Evolutionary conservation across 2,888 invertebrate species (phyloP).

Genomic region (Horisme vitalbata): DNA sequence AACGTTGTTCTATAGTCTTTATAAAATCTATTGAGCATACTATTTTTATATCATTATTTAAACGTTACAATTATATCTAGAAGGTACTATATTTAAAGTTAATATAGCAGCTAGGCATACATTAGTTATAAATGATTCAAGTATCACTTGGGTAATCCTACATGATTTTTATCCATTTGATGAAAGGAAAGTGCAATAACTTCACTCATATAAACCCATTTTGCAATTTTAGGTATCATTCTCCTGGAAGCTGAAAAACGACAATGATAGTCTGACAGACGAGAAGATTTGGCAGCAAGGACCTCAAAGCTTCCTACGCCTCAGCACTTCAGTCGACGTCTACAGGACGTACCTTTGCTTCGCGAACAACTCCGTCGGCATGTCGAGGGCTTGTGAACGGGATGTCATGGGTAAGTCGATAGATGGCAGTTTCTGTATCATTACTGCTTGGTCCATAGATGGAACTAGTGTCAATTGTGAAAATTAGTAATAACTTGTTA

Average conservation of each 20-base stretch:
- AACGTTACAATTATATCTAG: too few species aligned
- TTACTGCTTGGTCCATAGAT: neutral
- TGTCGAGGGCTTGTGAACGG: constrained; percentile 84
- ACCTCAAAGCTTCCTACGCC: constrained; percentile 76
- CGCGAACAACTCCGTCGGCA: constrained; percentile 92
- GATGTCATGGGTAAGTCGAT: constrained; percentile 84
- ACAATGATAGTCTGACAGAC: constrained; percentile 89
- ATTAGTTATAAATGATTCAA: too few species aligned
- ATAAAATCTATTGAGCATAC: too few species aligned
- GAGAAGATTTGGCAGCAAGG: constrained; percentile 76
- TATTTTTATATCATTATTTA: too few species aligned
- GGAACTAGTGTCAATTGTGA: neutral
- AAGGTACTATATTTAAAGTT: too few species aligned
- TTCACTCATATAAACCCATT: too few species aligned
- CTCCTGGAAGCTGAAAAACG: constrained; percentile 92
- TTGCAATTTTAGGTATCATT: constrained; percentile 82
- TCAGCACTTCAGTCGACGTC: constrained; percentile 66
- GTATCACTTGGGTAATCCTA: too few species aligned
- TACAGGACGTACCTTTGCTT: constrained; percentile 92
- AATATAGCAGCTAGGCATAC: too few species aligned
- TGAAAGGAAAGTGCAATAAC: too few species aligned
- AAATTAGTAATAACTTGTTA: too few species aligned
- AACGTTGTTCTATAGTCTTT: too few species aligned
- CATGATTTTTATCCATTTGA: too few species aligned
- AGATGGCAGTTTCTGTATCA: neutral